Base-by-base conservation (phyloP, 2,888 invertebrate genomes). In the Megamerina dolium region DNA sequence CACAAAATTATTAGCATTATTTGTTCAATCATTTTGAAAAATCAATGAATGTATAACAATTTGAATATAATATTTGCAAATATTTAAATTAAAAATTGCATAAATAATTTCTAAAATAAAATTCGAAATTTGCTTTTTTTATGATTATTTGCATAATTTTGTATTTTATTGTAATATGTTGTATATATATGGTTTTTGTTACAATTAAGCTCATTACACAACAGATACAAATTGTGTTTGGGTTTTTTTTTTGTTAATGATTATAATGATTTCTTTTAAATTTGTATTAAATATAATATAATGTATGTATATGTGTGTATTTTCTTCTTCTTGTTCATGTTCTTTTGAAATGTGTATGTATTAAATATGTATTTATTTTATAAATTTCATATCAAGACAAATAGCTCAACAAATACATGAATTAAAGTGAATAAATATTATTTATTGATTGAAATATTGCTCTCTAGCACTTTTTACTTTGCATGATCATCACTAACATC, bases 361-460 rank as follows among this genome's bases (percentile, higher is more conserved):
- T 40, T 46, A 49, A 51, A 44, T 57, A 48, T 40, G 35, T 49
- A 49, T 51, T 23, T 23, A 39, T 41, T 43, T 40, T 37, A 13
- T 14, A 32, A 32, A 18, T n/a, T 21, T 23, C 14, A 26, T 17
- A 12, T n/a, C 27, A 37, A 4, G 20, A 13, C 5, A 12, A 29
- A 37, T 19, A 18, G n/a, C n/a, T 19, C 14, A 13, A 32, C 21
- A 17, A n/a, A n/a, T n/a, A n/a, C n/a, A n/a, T 5, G 13, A 27
- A 5, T 27, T 13, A 27, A 27, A 4, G 27, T 27, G 12, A 27
- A 27, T 27, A 27, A 37, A 29, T 29, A 27, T n/a, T 27, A 13
- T 27, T n/a, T n/a, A n/a, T n/a, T n/a, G n/a, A n/a, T n/a, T n/a
- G n/a, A 27, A 27, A 27, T 27, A 27, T 27, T 27, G 27, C 13